Conservation (phyloP, 2,888 invertebrate genomes). For the Caradrina kadenii region DNA sequence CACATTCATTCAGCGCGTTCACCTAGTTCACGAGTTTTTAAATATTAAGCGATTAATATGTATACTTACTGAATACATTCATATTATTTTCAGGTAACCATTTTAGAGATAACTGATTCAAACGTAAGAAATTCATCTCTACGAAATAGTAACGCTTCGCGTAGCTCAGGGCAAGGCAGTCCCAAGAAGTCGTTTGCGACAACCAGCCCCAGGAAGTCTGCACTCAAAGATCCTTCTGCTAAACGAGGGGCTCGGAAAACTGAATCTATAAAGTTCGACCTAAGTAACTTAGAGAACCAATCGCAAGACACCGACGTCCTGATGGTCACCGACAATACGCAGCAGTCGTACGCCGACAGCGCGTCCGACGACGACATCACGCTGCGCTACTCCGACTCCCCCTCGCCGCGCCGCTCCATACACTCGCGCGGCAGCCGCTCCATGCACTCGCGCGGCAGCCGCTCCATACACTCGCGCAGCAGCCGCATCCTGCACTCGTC, state of each 20-base stretch:
- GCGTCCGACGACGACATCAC: conserved; percentile 69
- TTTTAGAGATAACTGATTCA: conserved; percentile 73
- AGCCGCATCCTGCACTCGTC: conserved; percentile 68
- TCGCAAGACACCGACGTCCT: conserved; percentile 60
- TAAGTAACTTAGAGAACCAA: conserved; percentile 78
- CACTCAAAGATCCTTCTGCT: conserved; percentile 76
- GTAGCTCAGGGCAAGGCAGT: conserved; percentile 53
- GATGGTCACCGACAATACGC: conserved; percentile 53
- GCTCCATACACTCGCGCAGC: conserved; percentile 70
- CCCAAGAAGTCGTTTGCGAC: conserved; percentile 56
- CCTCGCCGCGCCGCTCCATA: conserved; percentile 73
- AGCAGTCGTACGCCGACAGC: conserved; percentile 31
- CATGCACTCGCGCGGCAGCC: conserved; percentile 68
- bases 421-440: conserved; percentile 75
- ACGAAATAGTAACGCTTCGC: conserved; percentile 44
- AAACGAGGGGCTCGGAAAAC: conserved; percentile 74
- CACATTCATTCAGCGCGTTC: too few species aligned
- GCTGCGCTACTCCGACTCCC: conserved; percentile 66
- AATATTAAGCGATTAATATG: too few species aligned
- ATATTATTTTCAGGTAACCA: conserved; percentile 65
- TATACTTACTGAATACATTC: neutral
- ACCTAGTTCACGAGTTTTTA: too few species aligned
- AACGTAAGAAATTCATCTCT: conserved; percentile 50
- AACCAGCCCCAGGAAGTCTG: conserved; percentile 79
- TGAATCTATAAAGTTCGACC: conserved; percentile 85